These are phyloP conservation scores for Catharus bicknelli DNA, from an alignment of 2,113 vertebrate species.

Conservation along the genomic window DNA sequence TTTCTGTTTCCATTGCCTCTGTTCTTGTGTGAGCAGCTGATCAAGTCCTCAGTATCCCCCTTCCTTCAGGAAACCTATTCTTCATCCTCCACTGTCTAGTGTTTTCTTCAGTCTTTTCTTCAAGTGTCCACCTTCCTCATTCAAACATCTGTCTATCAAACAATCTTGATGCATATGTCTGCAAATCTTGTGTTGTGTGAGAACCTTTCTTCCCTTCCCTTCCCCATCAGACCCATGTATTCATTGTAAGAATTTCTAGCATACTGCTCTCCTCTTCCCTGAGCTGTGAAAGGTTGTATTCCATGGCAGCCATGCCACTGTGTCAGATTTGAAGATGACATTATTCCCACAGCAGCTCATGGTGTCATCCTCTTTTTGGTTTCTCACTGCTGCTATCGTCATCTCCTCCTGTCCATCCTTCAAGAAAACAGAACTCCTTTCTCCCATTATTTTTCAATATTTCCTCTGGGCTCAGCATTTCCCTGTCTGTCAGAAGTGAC, in stretches of 20 bases:
- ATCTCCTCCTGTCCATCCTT: background rate
- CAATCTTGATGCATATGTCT: rapidly evolving
- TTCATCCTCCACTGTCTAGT: background rate
- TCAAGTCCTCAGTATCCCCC: background rate
- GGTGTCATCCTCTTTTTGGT: background rate
- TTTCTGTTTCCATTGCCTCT: background rate
- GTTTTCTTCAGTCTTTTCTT: background rate
- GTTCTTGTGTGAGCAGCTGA: background rate
- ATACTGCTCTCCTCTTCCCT: background rate
- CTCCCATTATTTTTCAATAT: background rate
- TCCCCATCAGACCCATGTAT: background rate
- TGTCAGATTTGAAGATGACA: background rate
- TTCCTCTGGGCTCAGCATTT: background rate
- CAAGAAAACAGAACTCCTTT: background rate
- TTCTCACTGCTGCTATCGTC: background rate
- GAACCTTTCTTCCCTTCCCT: background rate
- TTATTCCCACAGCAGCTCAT: background rate
- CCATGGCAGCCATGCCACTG: background rate
- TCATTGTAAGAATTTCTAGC: background rate
- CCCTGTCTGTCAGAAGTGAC: background rate
- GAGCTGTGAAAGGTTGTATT: background rate
- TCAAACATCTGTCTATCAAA: background rate
- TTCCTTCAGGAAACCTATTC: background rate
- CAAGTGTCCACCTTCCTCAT: background rate
- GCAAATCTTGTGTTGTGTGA: background rate